These are phyloP conservation scores for Psephotus haematonotus DNA, from an alignment of 2,113 vertebrate species.

Conservation along the genomic window DNA sequence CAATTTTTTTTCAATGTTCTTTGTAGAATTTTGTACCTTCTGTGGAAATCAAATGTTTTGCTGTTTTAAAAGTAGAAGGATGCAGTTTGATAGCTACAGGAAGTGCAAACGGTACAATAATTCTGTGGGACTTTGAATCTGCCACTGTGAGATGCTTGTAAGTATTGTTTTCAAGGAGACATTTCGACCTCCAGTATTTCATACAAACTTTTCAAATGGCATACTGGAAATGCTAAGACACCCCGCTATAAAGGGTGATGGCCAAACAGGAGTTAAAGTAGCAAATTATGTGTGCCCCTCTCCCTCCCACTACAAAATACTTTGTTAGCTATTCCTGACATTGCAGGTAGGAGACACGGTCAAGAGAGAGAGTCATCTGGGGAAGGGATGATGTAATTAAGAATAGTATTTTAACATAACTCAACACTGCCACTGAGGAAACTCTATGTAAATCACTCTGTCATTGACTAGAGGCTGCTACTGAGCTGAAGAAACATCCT, in stretches of 20 bases:
- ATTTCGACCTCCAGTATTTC: not conserved
- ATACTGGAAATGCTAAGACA: not conserved
- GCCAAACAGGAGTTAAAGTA: not conserved
- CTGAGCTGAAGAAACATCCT: not conserved
- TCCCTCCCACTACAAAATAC: not conserved
- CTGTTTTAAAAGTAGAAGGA: constrained; percentile 64
- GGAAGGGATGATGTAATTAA: not conserved
- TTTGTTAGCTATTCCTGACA: not conserved
- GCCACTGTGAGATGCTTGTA: constrained; percentile 70
- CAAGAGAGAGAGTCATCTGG: not conserved
- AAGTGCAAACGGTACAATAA: constrained; percentile 67
- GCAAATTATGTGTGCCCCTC: not conserved
- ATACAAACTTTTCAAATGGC: not conserved
- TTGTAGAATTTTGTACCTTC: constrained; percentile 35
- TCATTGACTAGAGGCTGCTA: not conserved
- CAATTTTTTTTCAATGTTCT: not conserved
- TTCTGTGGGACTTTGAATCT: constrained; percentile 72
- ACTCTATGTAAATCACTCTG: not conserved
- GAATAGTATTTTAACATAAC: not conserved
- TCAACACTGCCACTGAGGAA: not conserved
- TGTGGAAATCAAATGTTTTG: constrained; percentile 64
- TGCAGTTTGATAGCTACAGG: constrained; percentile 68
- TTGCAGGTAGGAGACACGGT: not conserved
- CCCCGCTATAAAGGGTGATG: not conserved
- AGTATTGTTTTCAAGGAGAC: constrained; percentile 25